These are phyloP conservation scores for Pseudolycoriella hygida DNA, from an alignment of 2,888 invertebrate genomes.

Conservation along the genomic window DNA sequence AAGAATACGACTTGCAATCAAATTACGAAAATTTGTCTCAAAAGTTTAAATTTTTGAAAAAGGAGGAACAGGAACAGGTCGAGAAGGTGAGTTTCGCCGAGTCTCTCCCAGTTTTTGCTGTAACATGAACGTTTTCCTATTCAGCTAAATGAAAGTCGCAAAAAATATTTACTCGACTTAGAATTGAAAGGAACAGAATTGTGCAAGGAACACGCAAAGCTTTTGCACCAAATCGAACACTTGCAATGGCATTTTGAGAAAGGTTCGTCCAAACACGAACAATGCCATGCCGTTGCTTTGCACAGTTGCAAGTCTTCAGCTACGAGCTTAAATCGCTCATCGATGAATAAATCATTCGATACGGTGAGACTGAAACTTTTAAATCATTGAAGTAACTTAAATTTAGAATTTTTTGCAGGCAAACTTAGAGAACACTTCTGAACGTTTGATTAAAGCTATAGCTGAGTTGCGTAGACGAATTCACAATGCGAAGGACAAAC, in stretches of 20 bases:
- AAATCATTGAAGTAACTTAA: neutral
- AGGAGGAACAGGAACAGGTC: too few species aligned
- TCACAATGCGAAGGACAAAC: conserved; percentile 9
- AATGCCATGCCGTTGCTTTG: conserved; percentile 1
- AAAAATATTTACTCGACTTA: conserved; percentile 7
- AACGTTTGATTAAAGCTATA: conserved; percentile 9
- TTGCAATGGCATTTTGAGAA: conserved; percentile 9
- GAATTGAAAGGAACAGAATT: conserved; percentile 8
- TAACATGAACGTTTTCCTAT: too few species aligned
- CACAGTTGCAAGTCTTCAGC: conserved; percentile 8
- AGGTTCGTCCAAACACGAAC: conserved; percentile 3
- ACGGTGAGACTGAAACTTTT: neutral
- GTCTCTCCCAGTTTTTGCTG: too few species aligned
- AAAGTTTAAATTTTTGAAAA: too few species aligned
- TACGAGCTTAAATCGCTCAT: conserved; percentile 6
- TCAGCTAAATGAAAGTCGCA: neutral
- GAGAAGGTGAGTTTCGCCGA: too few species aligned
- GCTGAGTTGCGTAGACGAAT: conserved; percentile 10
- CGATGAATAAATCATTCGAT: conserved; percentile 4
- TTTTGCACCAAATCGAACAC: conserved; percentile 10
- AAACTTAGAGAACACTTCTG: conserved; percentile 9
- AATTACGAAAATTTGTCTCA: too few species aligned
- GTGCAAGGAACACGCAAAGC: conserved; percentile 9
- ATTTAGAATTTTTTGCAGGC: conserved; percentile 6
- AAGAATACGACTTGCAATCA: too few species aligned